Conservation (phyloP, 2,797 vertebrate genomes). For the Myotis pilosus region DNA sequence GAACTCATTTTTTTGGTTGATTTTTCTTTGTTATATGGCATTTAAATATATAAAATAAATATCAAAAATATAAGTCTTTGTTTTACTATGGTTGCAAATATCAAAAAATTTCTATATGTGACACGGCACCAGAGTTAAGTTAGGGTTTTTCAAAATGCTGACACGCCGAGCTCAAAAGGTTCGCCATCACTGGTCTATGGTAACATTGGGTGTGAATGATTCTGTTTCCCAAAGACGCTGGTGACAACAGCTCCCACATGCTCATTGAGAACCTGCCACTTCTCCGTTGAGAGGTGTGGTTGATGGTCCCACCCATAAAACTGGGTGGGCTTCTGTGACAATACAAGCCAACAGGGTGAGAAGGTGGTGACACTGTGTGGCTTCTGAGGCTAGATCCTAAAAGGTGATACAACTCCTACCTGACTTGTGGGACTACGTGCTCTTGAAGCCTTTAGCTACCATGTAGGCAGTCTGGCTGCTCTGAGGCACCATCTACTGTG, state of each 20-base stretch:
- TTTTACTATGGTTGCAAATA: no score
- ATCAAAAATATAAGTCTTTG: no score
- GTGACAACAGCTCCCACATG: neutral
- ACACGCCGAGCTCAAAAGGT: no score
- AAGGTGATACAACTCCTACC: neutral
- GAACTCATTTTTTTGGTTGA: no score
- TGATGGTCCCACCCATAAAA: neutral
- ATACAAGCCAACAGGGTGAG: neutral
- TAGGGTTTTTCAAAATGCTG: no score
- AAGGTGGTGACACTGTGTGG: neutral
- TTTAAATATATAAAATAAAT: no score
- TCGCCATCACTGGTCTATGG: neutral
- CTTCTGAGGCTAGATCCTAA: neutral
- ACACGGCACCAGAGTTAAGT: no score
- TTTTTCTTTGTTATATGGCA: no score
- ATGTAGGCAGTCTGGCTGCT: neutral
- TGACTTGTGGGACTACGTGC: neutral
- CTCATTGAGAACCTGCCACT: neutral
- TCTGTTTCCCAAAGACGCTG: neutral
- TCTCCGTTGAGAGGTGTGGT: neutral
- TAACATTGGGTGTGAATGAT: neutral
- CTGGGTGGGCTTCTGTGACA: neutral
- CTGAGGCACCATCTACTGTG: neutral
- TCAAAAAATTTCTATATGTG: no score
- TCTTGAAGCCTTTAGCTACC: neutral